These are phyloP conservation scores for Papilio helenus DNA, from an alignment of 1,140 invertebrate species.

Conservation along the genomic window DNA sequence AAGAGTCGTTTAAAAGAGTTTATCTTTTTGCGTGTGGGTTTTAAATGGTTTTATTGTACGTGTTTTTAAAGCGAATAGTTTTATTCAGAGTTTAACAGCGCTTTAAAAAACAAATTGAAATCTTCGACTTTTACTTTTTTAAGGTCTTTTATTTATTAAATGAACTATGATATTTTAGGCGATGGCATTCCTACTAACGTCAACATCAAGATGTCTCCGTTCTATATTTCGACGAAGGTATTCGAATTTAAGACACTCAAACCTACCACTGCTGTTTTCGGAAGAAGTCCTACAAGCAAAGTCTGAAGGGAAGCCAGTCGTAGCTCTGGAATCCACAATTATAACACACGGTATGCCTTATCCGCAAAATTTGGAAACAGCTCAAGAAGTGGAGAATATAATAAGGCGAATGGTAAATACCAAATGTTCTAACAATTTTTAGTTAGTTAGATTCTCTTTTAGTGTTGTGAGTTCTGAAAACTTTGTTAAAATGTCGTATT, in stretches of 20 bases:
- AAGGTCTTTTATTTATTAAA: no score
- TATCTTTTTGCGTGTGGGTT: conserved; percentile 12
- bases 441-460: not conserved
- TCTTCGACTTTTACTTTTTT: not conserved
- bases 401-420: conserved; percentile 86
- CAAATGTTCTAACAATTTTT: not conserved
- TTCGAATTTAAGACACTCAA: not conserved
- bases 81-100: not conserved
- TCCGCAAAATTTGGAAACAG: conserved; percentile 95
- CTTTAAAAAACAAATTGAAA: not conserved
- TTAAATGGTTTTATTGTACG: not conserved
- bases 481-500: not conserved
- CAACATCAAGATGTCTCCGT: conserved; percentile 44
- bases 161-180: not conserved
- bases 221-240: conserved; percentile 37
- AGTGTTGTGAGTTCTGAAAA: not conserved
- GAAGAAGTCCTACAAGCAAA: conserved; percentile 85
- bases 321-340: conserved; percentile 98
- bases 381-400: conserved; percentile 90
- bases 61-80: conserved; percentile 8
- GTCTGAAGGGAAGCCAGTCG: conserved; percentile 86
- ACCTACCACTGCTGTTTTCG: conserved; percentile 64
- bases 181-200: conserved; percentile 61
- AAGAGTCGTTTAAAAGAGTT: conserved; percentile 19
- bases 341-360: conserved; percentile 99